Evolutionary conservation across 2,797 vertebrate genomes (phyloP).

Genomic region (Channallabes apus): DNA sequence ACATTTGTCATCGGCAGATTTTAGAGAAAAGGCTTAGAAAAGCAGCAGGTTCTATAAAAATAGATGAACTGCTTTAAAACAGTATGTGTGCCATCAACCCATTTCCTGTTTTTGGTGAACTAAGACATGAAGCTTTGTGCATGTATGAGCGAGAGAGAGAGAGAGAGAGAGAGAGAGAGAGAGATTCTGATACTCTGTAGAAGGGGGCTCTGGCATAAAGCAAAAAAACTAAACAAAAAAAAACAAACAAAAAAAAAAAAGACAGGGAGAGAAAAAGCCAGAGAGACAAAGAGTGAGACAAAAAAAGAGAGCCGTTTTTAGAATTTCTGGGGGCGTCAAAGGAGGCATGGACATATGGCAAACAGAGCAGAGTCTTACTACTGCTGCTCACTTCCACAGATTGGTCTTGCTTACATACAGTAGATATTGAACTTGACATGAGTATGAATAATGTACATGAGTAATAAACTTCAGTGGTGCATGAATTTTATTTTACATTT

Average conservation of each 20-base stretch:
- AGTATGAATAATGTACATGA: constrained; percentile 15
- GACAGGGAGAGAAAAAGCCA: constrained; percentile 24
- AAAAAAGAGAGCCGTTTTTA: constrained; percentile 67
- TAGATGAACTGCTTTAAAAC: constrained; percentile 21
- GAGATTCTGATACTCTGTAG: constrained; percentile 30
- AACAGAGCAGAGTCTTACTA: constrained; percentile 43
- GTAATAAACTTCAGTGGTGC: constrained; percentile 16
- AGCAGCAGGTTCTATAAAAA: not conserved
- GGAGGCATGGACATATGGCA: constrained; percentile 61
- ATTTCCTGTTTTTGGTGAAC: constrained; percentile 33
- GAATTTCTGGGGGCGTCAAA: constrained; percentile 69
- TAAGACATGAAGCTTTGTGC: constrained; percentile 10
- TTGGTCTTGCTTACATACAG: constrained; percentile 32
- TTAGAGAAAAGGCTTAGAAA: constrained; percentile 9
- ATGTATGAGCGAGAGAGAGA: constrained; percentile 9
- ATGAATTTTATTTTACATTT: not conserved
- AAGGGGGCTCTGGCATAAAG: constrained; percentile 37
- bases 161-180: constrained; percentile 14
- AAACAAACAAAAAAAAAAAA: constrained; percentile 25
- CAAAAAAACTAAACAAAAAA: not conserved
- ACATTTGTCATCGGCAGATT: constrained; percentile 27
- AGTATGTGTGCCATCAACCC: constrained; percentile 24
- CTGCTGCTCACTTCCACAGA: constrained; percentile 41
- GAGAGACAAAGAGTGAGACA: constrained; percentile 27
- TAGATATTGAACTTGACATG: constrained; percentile 59